Conservation (phyloP, 1,140 invertebrate species). For the Ylistrum balloti region DNA sequence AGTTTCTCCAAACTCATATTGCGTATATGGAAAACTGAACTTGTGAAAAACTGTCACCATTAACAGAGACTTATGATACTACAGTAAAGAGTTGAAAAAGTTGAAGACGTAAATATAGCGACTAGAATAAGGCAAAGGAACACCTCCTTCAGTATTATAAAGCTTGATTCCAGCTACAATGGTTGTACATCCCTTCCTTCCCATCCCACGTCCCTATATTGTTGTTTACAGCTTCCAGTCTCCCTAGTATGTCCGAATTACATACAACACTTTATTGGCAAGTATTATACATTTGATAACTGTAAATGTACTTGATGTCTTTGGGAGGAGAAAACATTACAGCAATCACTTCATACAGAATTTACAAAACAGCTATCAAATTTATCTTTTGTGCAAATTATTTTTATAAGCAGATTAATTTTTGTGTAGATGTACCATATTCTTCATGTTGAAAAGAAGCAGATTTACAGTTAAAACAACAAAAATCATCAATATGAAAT, state of each 20-base stretch:
- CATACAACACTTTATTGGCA: background rate
- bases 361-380: no score
- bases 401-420: no score
- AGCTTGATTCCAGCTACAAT: background rate
- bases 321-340: background rate
- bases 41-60: background rate
- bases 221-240: background rate
- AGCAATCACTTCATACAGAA: no score
- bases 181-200: background rate
- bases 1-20: background rate
- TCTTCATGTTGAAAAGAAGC: background rate
- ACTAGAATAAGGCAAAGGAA: slow-evolving; percentile 33
- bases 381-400: no score
- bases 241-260: background rate
- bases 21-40: background rate
- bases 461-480: slow-evolving; percentile 31
- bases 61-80: no score
- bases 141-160: background rate
- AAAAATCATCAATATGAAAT: background rate
- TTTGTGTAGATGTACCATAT: background rate
- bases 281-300: background rate
- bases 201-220: background rate
- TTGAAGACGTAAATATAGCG: background rate
- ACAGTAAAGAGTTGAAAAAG: slow-evolving; percentile 31
- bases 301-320: slow-evolving; percentile 1